Percentiles rank a stretch among this genome's conserved stretches.
Evolutionary conservation across 2,888 invertebrate species (phyloP).

Genomic region (Odontocolon sp.): DNA sequence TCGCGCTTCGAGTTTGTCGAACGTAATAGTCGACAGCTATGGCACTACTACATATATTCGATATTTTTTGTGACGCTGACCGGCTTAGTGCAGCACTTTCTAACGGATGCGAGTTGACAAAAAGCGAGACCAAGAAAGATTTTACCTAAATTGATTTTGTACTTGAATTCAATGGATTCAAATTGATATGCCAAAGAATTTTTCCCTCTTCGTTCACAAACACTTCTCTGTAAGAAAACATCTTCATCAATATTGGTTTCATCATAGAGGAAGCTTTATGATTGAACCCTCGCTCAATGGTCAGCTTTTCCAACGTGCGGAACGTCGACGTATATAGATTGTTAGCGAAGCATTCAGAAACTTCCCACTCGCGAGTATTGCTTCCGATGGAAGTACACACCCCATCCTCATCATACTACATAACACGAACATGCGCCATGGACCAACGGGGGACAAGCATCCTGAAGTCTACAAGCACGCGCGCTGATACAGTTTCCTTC

Average conservation of each 20-base stretch:
- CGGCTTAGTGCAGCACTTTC: too few relatives aligned
- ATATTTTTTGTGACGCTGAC: too few relatives aligned
- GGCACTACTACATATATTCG: too few relatives aligned
- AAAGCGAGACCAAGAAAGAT: too few relatives aligned
- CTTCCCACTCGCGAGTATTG: constrained; percentile 76
- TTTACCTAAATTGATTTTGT: too few relatives aligned
- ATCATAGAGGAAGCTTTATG: not conserved
- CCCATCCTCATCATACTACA: not conserved
- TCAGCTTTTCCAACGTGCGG: constrained; percentile 12
- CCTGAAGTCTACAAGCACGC: constrained; percentile 15
- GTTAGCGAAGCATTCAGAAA: constrained; percentile 77
- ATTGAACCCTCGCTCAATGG: constrained; percentile 8
- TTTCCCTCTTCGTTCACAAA: not conserved
- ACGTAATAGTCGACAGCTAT: too few relatives aligned
- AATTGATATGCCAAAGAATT: too few relatives aligned
- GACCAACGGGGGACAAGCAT: not conserved
- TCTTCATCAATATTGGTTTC: not conserved
- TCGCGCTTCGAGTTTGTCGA: not conserved
- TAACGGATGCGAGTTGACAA: too few relatives aligned
- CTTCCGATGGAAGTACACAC: constrained; percentile 37
- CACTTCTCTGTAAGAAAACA: not conserved
- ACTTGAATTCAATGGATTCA: too few relatives aligned
- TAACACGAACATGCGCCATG: not conserved
- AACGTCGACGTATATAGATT: constrained; percentile 63
- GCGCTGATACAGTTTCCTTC: constrained; percentile 32